Conservation (phyloP, 2,797 vertebrate species). For the Rhynchonycteris naso region DNA sequence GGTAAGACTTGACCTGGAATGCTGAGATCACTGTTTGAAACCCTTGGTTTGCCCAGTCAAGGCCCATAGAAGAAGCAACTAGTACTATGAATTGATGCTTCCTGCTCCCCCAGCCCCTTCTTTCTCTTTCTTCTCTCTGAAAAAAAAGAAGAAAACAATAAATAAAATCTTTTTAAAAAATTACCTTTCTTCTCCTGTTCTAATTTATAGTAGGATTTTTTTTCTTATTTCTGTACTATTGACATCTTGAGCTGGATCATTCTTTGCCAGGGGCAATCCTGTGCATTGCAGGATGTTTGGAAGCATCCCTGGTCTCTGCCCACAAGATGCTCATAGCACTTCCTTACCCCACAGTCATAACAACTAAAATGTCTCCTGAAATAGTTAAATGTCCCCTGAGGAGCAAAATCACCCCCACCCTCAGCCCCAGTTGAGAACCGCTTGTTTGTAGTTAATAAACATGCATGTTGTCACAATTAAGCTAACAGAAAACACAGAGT, state of each 20-base stretch:
- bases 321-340: neutral
- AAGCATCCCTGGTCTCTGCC: neutral
- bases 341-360: accelerated
- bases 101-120: too few relatives aligned
- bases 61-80: too few relatives aligned
- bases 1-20: too few relatives aligned
- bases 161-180: neutral
- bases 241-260: neutral
- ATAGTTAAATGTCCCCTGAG: neutral
- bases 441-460: neutral
- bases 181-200: neutral
- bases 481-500: neutral
- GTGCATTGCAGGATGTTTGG: neutral
- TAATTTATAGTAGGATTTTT: neutral
- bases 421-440: neutral
- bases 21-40: too few relatives aligned
- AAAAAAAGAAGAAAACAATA: too few relatives aligned
- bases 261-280: neutral
- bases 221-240: neutral
- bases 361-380: neutral
- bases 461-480: neutral
- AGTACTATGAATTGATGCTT: too few relatives aligned
- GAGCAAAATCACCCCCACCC: neutral
- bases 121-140: too few relatives aligned
- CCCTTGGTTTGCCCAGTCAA: too few relatives aligned